A percentile compares a stretch with the other conserved stretches of the same genome.
phyloP scores from a whole-genome alignment of 1,140 invertebrate genomes.

The Drosophila repleta region DNA sequence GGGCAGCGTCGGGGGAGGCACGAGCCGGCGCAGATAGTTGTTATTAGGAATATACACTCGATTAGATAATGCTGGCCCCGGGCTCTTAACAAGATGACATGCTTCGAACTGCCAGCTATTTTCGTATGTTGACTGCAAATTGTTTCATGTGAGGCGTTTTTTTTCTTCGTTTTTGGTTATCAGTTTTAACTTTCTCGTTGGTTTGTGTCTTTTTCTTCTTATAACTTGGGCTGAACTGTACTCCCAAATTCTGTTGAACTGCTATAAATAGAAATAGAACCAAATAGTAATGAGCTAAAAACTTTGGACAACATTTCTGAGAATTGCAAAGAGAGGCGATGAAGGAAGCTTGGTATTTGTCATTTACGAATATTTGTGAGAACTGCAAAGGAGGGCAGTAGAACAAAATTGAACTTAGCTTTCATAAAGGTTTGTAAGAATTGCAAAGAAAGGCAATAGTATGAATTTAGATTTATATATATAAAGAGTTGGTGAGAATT shows the following conservation, averaged over 20 bases:
- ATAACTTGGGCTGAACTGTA: background rate
- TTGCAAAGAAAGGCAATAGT: no score
- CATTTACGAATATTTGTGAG: no score
- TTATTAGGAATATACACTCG: constrained; percentile 15
- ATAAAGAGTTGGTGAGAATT: no score
- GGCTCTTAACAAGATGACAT: constrained; percentile 1
- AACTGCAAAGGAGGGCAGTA: no score
- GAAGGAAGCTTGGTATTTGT: no score
- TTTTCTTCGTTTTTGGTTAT: background rate
- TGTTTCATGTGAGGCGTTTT: background rate
- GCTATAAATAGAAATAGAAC: no score
- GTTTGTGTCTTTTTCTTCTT: background rate
- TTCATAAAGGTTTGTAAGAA: no score
- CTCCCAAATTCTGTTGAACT: background rate
- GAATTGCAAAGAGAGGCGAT: no score
- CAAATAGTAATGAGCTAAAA: no score
- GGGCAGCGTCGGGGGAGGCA: background rate
- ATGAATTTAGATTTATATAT: no score
- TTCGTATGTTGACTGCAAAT: constrained; percentile 1
- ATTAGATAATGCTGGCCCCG: constrained; percentile 34
- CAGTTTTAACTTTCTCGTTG: background rate
- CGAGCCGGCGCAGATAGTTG: background rate
- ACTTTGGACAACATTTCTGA: no score
- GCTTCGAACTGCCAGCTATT: constrained; percentile 10
- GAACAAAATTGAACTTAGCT: no score